Percentiles rank a stretch among this genome's conserved stretches.
Conservation (phyloP, 1,140 invertebrate genomes). For the Cydia splendana region DNA sequence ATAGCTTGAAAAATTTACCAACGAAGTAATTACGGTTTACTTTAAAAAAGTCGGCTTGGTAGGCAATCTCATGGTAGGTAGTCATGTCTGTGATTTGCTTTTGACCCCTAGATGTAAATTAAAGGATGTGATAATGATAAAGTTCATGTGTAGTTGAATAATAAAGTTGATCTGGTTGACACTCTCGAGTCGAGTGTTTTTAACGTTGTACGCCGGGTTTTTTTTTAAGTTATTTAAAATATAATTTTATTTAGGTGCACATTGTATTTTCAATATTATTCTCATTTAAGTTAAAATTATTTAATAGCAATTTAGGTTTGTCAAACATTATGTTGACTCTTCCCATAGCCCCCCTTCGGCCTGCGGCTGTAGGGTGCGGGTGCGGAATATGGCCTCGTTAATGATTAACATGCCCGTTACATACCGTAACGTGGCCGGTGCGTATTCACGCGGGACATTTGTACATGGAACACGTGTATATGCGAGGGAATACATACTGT, state of each 20-base stretch:
- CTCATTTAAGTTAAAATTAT: too few relatives aligned
- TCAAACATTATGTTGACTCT: background rate
- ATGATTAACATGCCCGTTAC: slow-evolving; percentile 26
- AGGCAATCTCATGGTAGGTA: too few relatives aligned
- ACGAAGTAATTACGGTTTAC: background rate
- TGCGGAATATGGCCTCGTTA: slow-evolving; percentile 19
- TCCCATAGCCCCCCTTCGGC: background rate
- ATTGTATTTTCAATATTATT: too few relatives aligned
- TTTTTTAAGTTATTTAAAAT: too few relatives aligned
- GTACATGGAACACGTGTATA: slow-evolving; percentile 5
- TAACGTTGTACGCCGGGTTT: too few relatives aligned
- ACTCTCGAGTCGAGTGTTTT: too few relatives aligned
- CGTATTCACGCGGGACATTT: slow-evolving; percentile 7
- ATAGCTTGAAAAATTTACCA: background rate
- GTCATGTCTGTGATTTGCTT: too few relatives aligned
- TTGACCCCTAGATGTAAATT: too few relatives aligned
- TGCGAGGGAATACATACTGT: background rate
- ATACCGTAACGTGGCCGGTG: background rate
- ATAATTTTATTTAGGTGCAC: too few relatives aligned
- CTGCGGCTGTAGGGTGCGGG: slow-evolving; percentile 2
- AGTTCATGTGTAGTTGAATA: too few relatives aligned
- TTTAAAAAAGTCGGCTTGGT: background rate
- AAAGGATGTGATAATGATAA: too few relatives aligned
- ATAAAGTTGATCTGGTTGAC: too few relatives aligned
- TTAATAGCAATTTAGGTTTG: background rate